These are phyloP conservation scores for Theocolax elegans DNA, from an alignment of 1,140 invertebrate genomes.

Conservation along the genomic window DNA sequence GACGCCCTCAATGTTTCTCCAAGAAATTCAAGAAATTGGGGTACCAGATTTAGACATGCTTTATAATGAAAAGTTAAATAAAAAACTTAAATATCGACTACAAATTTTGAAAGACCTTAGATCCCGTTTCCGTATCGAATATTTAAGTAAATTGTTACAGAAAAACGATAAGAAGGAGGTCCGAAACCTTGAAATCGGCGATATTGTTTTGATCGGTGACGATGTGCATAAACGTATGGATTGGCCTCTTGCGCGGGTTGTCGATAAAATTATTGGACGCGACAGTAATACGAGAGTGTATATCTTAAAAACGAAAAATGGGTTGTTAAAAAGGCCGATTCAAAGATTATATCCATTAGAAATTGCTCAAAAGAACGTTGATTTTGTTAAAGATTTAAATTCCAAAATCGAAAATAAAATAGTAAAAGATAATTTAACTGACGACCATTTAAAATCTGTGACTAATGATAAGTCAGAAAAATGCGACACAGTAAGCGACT, in stretches of 20 bases:
- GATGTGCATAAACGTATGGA: constrained; percentile 30
- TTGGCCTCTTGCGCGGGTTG: constrained; percentile 6
- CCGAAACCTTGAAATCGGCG: background rate
- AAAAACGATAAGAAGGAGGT: constrained; percentile 4
- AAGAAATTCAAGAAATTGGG: constrained; percentile 36
- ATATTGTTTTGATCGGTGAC: constrained; percentile 29
- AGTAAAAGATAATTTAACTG: no score
- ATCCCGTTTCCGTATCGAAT: constrained; percentile 42
- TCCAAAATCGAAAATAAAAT: no score
- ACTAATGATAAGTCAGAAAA: no score
- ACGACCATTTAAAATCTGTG: no score
- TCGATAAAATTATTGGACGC: background rate
- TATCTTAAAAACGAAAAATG: background rate
- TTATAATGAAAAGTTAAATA: no score
- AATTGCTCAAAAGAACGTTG: no score
- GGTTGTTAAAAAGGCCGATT: background rate
- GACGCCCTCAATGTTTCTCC: constrained; percentile 50
- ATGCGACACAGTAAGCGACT: no score
- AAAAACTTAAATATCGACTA: no score
- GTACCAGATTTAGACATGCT: constrained; percentile 47
- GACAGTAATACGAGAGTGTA: background rate
- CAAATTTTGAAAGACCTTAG: constrained; percentile 21
- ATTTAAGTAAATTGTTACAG: constrained; percentile 39
- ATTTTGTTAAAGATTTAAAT: no score
- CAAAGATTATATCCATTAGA: constrained; percentile 1